Evolutionary conservation across 2,888 invertebrate genomes (phyloP).

Genomic region (Xylocampa areola): DNA sequence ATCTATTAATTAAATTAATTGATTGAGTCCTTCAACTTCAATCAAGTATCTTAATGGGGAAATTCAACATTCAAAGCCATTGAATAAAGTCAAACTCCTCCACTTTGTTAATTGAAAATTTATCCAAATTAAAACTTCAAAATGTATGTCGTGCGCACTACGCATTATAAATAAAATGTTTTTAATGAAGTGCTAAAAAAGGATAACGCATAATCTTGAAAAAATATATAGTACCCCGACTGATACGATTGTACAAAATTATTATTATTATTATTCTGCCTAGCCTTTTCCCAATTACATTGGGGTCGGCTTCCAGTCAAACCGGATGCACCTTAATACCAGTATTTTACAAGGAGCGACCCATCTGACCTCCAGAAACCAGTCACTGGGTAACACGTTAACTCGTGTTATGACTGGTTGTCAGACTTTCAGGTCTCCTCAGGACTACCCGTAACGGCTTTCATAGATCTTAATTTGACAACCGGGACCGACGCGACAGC

Average conservation of each 20-base stretch:
- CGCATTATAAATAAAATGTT: conserved; percentile 37
- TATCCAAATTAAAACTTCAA: conserved; percentile 33
- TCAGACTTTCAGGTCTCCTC: no score
- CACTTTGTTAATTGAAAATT: conserved; percentile 40
- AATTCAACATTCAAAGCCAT: conserved; percentile 29
- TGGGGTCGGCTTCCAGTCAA: no score
- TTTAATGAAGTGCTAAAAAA: conserved; percentile 16
- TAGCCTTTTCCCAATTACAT: no score
- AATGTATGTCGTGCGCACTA: conserved; percentile 17
- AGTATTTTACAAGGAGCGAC: no score
- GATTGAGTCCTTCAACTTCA: conserved; percentile 8
- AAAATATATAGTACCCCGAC: background rate
- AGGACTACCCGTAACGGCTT: no score
- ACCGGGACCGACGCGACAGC: no score
- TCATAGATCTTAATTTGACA: no score
- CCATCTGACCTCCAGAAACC: no score
- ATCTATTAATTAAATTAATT: conserved; percentile 5
- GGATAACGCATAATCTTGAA: conserved; percentile 9
- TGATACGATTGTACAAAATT: background rate
- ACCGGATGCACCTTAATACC: no score
- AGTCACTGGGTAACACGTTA: no score
- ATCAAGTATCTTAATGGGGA: conserved; percentile 22
- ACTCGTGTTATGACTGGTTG: no score
- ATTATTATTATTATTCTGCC: no score
- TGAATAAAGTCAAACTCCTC: conserved; percentile 47